Percentiles rank a stretch among this genome's conserved stretches.
Evolutionary conservation across 1,140 invertebrate genomes (phyloP).

Genomic region (Himalopsyche phryganea): DNA sequence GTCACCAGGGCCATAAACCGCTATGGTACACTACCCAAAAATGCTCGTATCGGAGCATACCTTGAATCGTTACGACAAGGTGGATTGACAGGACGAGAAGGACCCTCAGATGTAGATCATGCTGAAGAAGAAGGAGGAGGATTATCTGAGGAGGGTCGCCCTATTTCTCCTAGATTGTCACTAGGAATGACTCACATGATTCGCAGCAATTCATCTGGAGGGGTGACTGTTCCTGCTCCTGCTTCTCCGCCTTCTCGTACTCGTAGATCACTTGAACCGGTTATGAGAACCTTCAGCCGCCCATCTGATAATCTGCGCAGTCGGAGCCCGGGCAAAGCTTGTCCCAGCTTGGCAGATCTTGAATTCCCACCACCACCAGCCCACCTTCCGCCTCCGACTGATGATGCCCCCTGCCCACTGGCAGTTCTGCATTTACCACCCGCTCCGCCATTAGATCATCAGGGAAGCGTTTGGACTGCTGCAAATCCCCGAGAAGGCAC

Average conservation of each 20-base stretch:
- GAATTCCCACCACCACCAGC: constrained; percentile 82
- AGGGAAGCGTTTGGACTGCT: neutral
- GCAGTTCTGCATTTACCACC: constrained; percentile 42
- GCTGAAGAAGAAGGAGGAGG: constrained; percentile 36
- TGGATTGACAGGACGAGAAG: constrained; percentile 45
- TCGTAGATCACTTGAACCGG: constrained; percentile 46
- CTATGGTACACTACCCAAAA: constrained; percentile 96
- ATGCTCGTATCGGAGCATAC: constrained; percentile 91
- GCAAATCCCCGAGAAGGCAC: too few relatives aligned
- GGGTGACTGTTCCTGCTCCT: constrained; percentile 61
- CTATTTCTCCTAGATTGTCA: constrained; percentile 22
- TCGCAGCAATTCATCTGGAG: constrained; percentile 77
- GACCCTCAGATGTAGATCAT: neutral
- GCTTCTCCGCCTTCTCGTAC: constrained; percentile 55
- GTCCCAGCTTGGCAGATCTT: constrained; percentile 69
- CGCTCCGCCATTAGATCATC: constrained; percentile 5
- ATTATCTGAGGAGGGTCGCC: constrained; percentile 47
- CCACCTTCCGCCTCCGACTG: constrained; percentile 70
- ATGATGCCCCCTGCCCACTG: constrained; percentile 56
- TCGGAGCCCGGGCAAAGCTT: constrained; percentile 52
- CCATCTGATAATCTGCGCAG: constrained; percentile 30
- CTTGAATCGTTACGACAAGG: constrained; percentile 85
- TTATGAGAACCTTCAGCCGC: constrained; percentile 51
- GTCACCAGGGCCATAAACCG: constrained; percentile 92
- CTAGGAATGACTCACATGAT: constrained; percentile 64